Conservation (phyloP, 37 sponge, comb jelly and placozoan genomes). For the Beroe forskalii region DNA sequence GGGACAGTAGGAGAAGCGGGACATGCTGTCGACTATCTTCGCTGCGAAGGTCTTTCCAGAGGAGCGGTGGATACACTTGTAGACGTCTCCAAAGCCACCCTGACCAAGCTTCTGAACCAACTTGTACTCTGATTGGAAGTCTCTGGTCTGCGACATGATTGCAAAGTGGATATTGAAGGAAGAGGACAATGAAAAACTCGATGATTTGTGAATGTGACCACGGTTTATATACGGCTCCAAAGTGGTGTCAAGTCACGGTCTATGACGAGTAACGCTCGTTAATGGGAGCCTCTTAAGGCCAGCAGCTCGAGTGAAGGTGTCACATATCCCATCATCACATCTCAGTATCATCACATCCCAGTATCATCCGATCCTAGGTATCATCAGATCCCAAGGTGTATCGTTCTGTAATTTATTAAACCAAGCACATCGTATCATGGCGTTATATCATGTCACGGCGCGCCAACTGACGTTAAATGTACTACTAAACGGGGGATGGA, state of each 20-base stretch:
- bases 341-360: too few species aligned
- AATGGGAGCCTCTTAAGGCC: too few species aligned
- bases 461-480: too few species aligned
- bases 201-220: background rate
- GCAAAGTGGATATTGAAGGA: background rate
- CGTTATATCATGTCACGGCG: too few species aligned
- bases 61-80: conserved; percentile 26
- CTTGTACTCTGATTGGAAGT: background rate
- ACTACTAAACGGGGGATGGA: too few species aligned
- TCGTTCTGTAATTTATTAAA: too few species aligned
- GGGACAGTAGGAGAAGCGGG: conserved; percentile 4
- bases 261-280: background rate
- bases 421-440: too few species aligned
- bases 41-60: conserved; percentile 25
- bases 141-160: background rate
- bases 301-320: too few species aligned
- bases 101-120: conserved; percentile 13
- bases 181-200: too few species aligned
- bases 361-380: too few species aligned
- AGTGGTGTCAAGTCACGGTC: background rate
- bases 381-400: too few species aligned
- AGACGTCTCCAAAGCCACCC: conserved; percentile 18
- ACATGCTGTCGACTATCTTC: background rate
- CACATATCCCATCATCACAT: too few species aligned
- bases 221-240: background rate